Conservation (phyloP, 2,113 vertebrate species). For the Motacilla alba region DNA sequence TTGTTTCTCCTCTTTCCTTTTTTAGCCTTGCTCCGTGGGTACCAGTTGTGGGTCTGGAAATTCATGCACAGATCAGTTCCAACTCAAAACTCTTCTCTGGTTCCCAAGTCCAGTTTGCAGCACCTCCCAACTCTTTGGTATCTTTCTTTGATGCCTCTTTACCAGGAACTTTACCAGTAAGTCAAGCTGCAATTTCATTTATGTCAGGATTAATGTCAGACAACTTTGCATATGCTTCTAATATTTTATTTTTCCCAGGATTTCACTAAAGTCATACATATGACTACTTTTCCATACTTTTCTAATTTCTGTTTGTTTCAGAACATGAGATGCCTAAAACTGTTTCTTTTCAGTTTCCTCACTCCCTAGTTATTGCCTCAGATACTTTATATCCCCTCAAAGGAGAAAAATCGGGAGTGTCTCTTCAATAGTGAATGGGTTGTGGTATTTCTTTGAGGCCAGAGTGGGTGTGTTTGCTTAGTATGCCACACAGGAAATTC, state of each 20-base stretch:
- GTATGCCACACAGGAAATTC: not conserved
- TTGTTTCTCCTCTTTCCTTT: not conserved
- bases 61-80: conserved; percentile 94
- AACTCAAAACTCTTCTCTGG: conserved; percentile 93
- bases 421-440: not conserved
- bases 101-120: conserved; percentile 84
- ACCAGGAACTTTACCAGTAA: conserved; percentile 96
- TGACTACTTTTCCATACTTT: not conserved
- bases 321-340: not conserved
- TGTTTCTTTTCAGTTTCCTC: not conserved
- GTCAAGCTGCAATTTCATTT: conserved; percentile 40
- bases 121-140: conserved; percentile 93
- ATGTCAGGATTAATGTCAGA: not conserved
- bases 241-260: not conserved
- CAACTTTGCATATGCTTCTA: not conserved
- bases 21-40: conserved; percentile 79
- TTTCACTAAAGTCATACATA: not conserved
- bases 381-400: not conserved
- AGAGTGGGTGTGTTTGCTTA: conserved; percentile 18
- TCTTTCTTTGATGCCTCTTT: conserved; percentile 96
- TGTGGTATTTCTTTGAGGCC: not conserved
- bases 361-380: not conserved
- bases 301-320: not conserved
- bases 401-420: not conserved
- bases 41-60: conserved; percentile 92